Evolutionary conservation across 2,113 vertebrate genomes (phyloP), one percentile per base, ranked within the genome.

Genomic region (Tenebrosternarchus preto): DNA sequence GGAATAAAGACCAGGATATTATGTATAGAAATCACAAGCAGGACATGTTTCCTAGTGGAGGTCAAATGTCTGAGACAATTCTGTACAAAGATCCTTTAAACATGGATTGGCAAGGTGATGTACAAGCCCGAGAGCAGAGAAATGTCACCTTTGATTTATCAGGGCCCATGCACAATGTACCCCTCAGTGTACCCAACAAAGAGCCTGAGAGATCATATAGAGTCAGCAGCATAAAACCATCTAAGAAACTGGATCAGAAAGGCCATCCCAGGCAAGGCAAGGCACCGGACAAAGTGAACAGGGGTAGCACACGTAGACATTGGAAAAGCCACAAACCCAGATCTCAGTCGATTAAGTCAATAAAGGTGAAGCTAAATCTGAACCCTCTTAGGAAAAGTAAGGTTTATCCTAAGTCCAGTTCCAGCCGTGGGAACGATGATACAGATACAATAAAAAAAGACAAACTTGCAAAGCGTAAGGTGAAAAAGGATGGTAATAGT

Each of bases 311-410:
- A 64, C 20, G 60, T 11, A 63, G 68, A 46, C 55, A 64, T 57
- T 73, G 59, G 60, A 73, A 57, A 36, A 84, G 69, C 27, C 76
- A 79, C 55, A 90, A 88, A 80, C 50, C 64, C 33, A 90, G 87
- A 86, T 80, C 68, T 27, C 92, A 91, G 77, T 82, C 85, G 31
- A 81, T 73, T 6, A 86, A 89, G 17, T 73, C 66, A 11, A 77
- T 93, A 76, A 94, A 85, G 76, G 90, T 94, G 24, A 96, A 96
- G 85, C 86, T 95, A 39, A 95, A 94, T 90, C 79, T 94, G 66
- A 90, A 91, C 68, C 94, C 92, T 1, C 88, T 95, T 27, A 85
- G 83, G 74, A 94, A 91, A 89, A 87, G 77, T 55, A 95, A 89
- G 89, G 84, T 96, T 76, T 88, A 94, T 46, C 93, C 95, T 0